These are phyloP conservation scores for Xylocopa sonorina DNA, from an alignment of 1,140 invertebrate genomes.

Conservation along the genomic window DNA sequence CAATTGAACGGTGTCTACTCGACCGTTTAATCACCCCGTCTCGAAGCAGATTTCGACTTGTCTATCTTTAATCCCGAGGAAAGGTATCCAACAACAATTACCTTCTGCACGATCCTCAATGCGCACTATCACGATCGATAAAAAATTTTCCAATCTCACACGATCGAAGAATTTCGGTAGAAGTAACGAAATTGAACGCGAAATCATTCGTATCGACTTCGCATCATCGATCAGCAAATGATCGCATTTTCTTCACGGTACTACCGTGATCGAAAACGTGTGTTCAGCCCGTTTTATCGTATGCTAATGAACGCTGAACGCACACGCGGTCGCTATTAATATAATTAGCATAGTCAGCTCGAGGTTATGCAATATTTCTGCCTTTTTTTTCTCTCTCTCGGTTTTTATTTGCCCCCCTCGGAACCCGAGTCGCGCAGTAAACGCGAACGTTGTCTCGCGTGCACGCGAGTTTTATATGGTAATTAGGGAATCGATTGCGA, in stretches of 20 bases:
- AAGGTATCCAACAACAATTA: not conserved
- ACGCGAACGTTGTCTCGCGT: constrained; percentile 30
- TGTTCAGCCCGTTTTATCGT: constrained; percentile 50
- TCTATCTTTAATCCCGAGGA: not conserved
- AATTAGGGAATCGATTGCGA: constrained; percentile 49
- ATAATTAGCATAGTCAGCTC: constrained; percentile 46
- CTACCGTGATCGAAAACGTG: constrained; percentile 20
- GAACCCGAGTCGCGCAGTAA: constrained; percentile 18
- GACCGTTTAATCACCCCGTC: not conserved
- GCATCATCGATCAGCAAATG: too few species aligned
- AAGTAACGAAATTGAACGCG: too few species aligned
- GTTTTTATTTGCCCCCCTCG: too few species aligned
- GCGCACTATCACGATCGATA: too few species aligned
- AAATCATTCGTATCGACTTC: too few species aligned
- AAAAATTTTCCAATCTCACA: too few species aligned
- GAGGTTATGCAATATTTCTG: constrained; percentile 51
- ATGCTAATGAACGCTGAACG: constrained; percentile 47
- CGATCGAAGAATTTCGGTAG: too few species aligned
- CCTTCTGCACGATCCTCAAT: not conserved
- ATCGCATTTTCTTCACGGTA: not conserved
- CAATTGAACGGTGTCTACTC: not conserved
- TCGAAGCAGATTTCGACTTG: not conserved
- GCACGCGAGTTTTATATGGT: constrained; percentile 51
- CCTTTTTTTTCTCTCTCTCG: too few species aligned
- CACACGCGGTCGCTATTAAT: constrained; percentile 49